These are phyloP conservation scores for Hylia prasina DNA, from an alignment of 2,113 vertebrate genomes.

Conservation along the genomic window DNA sequence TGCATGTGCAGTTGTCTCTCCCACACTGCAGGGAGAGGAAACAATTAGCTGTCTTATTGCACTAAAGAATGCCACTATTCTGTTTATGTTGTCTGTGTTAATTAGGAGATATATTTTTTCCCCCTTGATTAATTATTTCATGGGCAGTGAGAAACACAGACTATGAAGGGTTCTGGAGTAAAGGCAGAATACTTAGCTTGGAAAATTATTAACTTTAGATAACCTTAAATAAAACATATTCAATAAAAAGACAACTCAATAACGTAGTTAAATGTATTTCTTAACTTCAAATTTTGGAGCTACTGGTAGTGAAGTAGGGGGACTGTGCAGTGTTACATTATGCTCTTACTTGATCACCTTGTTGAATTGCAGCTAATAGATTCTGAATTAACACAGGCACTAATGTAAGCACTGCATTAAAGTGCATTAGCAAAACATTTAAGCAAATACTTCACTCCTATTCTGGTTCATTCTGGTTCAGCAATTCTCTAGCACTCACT, in stretches of 20 bases:
- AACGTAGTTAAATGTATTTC: not conserved
- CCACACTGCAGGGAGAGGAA: not conserved
- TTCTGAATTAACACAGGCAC: not conserved
- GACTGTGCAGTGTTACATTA: not conserved
- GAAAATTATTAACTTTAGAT: not conserved
- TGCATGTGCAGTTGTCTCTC: not conserved
- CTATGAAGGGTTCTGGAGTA: not conserved
- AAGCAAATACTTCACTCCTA: not conserved
- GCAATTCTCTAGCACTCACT: not conserved
- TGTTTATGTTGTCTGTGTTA: not conserved
- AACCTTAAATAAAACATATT: not conserved
- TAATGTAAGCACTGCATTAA: not conserved
- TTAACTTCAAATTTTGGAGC: not conserved
- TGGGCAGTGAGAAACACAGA: not conserved
- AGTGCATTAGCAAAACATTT: not conserved
- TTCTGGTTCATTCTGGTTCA: not conserved
- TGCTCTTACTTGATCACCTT: not conserved
- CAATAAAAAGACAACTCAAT: not conserved
- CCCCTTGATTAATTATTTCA: slow-evolving; percentile 36
- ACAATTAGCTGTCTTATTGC: not conserved
- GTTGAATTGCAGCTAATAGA: not conserved
- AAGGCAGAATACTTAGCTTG: not conserved
- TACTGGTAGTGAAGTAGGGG: not conserved
- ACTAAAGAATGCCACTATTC: not conserved
- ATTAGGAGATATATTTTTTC: slow-evolving; percentile 3